Conservation (phyloP, 2,888 invertebrate genomes). For the Operophtera brumata region DNA sequence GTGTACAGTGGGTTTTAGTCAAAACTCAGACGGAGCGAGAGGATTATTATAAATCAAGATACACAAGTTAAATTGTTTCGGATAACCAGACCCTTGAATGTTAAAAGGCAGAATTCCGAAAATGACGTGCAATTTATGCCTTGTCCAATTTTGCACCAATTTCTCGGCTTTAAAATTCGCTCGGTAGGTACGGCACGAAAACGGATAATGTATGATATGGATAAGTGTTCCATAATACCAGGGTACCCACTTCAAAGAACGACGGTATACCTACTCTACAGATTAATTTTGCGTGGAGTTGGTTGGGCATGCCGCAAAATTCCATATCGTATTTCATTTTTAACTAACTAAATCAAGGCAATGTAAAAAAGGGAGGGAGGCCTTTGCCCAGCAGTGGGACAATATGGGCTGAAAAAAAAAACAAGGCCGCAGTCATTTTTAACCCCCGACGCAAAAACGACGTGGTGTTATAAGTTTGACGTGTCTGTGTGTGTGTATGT, state of each 20-base stretch:
- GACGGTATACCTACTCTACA: neutral
- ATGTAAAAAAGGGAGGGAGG: too few relatives aligned
- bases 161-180: constrained; percentile 48
- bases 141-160: constrained; percentile 72
- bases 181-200: constrained; percentile 28
- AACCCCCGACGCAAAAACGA: too few relatives aligned
- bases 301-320: too few relatives aligned
- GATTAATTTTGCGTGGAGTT: too few relatives aligned
- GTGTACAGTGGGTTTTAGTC: neutral
- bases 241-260: neutral
- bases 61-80: constrained; percentile 27
- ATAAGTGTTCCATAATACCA: neutral
- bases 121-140: constrained; percentile 64
- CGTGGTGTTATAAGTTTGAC: too few relatives aligned
- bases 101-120: constrained; percentile 23
- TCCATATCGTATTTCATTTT: too few relatives aligned
- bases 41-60: constrained; percentile 35
- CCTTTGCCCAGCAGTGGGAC: too few relatives aligned
- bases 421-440: too few relatives aligned
- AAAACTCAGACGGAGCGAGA: neutral
- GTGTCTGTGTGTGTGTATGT: too few relatives aligned
- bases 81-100: constrained; percentile 21
- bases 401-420: too few relatives aligned
- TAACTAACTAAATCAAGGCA: too few relatives aligned
- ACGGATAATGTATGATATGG: constrained; percentile 21